phyloP scores from a whole-genome alignment of 2,797 vertebrate genomes.

The Rhynchotus rufescens region DNA sequence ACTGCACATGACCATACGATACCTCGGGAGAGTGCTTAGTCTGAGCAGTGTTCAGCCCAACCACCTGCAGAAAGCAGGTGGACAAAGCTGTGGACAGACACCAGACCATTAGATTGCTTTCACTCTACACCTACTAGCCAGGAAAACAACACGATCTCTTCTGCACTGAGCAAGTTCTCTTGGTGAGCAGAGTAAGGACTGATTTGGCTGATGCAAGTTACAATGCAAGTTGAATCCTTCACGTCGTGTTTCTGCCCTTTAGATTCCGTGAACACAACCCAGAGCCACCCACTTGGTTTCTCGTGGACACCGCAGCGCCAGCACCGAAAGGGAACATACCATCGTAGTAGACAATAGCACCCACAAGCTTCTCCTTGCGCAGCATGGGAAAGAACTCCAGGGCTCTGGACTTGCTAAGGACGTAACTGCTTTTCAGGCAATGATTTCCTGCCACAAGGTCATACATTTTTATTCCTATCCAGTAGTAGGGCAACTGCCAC shows the following conservation, averaged over 20 bases:
- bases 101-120: background rate
- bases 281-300: accelerated
- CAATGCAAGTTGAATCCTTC: background rate
- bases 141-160: accelerated
- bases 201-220: no score
- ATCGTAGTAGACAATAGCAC: constrained; percentile 97
- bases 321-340: constrained; percentile 78
- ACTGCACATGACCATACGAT: accelerated
- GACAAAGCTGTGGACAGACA: background rate
- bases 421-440: constrained; percentile 94
- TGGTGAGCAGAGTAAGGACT: accelerated
- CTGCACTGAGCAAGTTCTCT: accelerated
- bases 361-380: constrained; percentile 91
- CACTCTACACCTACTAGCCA: background rate
- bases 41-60: background rate
- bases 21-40: background rate
- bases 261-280: accelerated
- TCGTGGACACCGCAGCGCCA: accelerated
- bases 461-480: constrained; percentile 96
- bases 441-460: constrained; percentile 93
- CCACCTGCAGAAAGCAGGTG: background rate
- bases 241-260: background rate
- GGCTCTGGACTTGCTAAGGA: constrained; percentile 92
- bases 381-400: constrained; percentile 97
- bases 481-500: constrained; percentile 99